Evolutionary conservation across 1,140 invertebrate species (phyloP), one percentile per base, ranked within the genome.

Genomic region (Drosophila bocki): DNA sequence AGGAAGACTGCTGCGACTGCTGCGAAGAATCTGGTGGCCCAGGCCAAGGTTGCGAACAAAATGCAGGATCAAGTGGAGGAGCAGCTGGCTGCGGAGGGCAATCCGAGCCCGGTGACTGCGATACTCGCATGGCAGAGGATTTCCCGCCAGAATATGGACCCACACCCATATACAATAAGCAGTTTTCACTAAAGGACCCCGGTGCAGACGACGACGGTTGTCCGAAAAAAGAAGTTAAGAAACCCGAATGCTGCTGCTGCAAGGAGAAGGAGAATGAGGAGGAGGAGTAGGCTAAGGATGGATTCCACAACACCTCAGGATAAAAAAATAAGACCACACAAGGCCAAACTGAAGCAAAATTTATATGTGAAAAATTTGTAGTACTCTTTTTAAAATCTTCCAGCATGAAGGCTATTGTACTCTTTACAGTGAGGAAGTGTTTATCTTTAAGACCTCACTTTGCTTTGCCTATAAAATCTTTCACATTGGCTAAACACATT

Each of bases 271-370:
- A 8, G 32, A 19, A 67, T 29, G 26, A 29, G 7, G 33, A 63
- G 8, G 35, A 42, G 11, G 8, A 69, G 12, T 17, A 41, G 13
- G 2, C 15, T 29, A 9, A 9, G 47, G 26, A 29, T 29, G 47
- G 13, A 29, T 5, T 4, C 47, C 47, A 8, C 7, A 50, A 7
- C n/a, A 42, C 3, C 53, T 5, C 2, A 5, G 9, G 35, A 41
- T 41, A 22, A 11, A 29, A 15, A 6, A 19, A 29, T 26, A 29
- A 12, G 11, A 11, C 13, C 19, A 7, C 39, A 33, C 17, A 47
- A 47, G 58, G 58, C 58, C 57, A 8, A 42, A n/a, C 26, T n/a
- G 47, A 61, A 56, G 56, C n/a, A 1, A 63, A 64, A 64, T 61
- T 64, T 64, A 13, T 26, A 12, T 44, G 37, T 61, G 12, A 13